phyloP scores from a whole-genome alignment of 2,888 invertebrate genomes.

The Clusia tigrina region DNA sequence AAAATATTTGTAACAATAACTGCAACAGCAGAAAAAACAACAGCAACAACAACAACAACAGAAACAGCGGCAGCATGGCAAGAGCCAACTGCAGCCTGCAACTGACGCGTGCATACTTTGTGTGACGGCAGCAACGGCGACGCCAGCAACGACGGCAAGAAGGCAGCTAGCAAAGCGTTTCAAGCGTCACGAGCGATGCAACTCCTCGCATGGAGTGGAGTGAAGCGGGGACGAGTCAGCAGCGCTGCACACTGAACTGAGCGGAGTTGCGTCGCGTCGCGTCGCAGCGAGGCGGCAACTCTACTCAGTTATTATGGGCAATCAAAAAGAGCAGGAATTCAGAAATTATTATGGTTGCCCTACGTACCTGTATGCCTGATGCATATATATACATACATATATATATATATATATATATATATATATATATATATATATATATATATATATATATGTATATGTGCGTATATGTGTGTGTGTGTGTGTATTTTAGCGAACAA shows the following conservation, averaged over 20 bases:
- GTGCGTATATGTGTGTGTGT: not conserved
- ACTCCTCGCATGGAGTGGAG: conserved; percentile 6
- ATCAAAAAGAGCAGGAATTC: conserved; percentile 57
- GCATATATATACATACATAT: not conserved
- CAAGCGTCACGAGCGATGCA: not conserved
- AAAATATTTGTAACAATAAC: conserved; percentile 46
- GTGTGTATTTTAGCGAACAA: too few relatives aligned
- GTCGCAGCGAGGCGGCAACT: conserved; percentile 38
- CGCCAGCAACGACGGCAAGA: conserved; percentile 1
- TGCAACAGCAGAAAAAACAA: not conserved
- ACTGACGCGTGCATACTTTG: not conserved
- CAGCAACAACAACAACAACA: not conserved
- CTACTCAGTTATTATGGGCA: conserved; percentile 57
- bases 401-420: not conserved
- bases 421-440: not conserved
- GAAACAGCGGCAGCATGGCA: conserved; percentile 30
- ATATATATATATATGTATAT: not conserved
- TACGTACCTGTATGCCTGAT: not conserved
- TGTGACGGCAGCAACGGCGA: conserved; percentile 11
- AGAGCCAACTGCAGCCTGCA: conserved; percentile 15
- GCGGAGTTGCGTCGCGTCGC: not conserved
- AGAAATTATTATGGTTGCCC: conserved; percentile 47
- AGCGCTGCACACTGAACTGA: not conserved
- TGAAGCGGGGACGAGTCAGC: not conserved
- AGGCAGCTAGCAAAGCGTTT: not conserved